These are phyloP conservation scores for Hipparchia semele DNA, from an alignment of 2,888 invertebrate species.

Conservation along the genomic window DNA sequence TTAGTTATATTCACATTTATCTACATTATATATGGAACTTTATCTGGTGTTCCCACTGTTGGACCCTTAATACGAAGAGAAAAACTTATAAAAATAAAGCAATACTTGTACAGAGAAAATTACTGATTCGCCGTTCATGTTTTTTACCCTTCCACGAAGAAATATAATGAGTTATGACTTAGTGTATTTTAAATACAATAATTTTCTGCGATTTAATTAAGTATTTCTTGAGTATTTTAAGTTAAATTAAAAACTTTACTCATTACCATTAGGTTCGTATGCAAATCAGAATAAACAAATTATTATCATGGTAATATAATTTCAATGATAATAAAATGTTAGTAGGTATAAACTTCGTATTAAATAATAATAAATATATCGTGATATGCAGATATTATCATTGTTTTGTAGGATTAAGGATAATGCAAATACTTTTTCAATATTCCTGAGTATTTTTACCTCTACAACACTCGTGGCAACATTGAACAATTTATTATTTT, in stretches of 20 bases:
- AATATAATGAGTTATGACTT: constrained; percentile 18
- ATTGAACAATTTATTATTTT: too few relatives aligned
- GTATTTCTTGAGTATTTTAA: not conserved
- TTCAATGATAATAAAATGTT: too few relatives aligned
- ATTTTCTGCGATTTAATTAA: constrained; percentile 1
- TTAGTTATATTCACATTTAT: constrained; percentile 82
- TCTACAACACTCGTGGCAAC: not conserved
- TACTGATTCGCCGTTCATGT: constrained; percentile 56
- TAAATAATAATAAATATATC: not conserved
- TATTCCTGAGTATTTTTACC: not conserved
- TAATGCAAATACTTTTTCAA: not conserved
- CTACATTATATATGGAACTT: constrained; percentile 79
- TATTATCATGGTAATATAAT: not conserved
- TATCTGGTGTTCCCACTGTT: constrained; percentile 68
- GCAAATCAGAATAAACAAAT: constrained; percentile 7
- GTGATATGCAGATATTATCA: not conserved
- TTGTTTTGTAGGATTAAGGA: not conserved
- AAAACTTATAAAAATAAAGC: constrained; percentile 50
- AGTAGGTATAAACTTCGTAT: too few relatives aligned
- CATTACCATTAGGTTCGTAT: not conserved
- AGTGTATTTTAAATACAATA: constrained; percentile 1
- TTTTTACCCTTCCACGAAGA: constrained; percentile 31
- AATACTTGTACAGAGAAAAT: constrained; percentile 49
- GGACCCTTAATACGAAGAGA: constrained; percentile 65
- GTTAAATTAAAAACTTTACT: not conserved